These are phyloP conservation scores for Nicator chloris DNA, from an alignment of 2,113 vertebrate species.

Conservation along the genomic window DNA sequence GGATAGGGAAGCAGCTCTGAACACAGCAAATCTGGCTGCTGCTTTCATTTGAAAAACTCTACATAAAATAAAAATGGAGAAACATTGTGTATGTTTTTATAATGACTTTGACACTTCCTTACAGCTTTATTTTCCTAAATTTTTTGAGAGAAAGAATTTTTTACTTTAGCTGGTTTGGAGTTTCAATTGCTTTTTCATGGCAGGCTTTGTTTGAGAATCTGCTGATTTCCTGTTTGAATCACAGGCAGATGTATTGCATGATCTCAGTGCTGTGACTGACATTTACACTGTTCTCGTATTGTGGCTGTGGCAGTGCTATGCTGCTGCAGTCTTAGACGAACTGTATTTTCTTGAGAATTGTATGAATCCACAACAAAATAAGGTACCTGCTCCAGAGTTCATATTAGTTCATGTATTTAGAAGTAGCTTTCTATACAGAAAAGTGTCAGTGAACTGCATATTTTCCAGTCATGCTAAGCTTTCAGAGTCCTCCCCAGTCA, in stretches of 20 bases:
- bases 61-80: neutral
- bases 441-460: neutral
- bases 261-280: neutral
- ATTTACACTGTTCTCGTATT: neutral
- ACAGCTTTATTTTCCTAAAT: neutral
- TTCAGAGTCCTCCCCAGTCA: neutral
- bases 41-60: neutral
- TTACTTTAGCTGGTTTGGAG: neutral
- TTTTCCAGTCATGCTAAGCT: neutral
- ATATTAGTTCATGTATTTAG: neutral
- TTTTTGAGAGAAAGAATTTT: neutral
- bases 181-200: neutral
- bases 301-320: neutral
- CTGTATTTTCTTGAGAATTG: neutral
- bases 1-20: neutral
- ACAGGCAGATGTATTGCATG: neutral
- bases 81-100: neutral
- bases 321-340: neutral
- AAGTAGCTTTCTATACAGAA: neutral
- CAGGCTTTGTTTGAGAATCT: slow-evolving; percentile 11
- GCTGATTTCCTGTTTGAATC: slow-evolving; percentile 17
- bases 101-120: neutral
- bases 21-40: neutral
- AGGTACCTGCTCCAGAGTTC: neutral
- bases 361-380: neutral